These are phyloP conservation scores for Gallinago solitaria DNA, from an alignment of 2,797 vertebrate genomes.

Conservation along the genomic window DNA sequence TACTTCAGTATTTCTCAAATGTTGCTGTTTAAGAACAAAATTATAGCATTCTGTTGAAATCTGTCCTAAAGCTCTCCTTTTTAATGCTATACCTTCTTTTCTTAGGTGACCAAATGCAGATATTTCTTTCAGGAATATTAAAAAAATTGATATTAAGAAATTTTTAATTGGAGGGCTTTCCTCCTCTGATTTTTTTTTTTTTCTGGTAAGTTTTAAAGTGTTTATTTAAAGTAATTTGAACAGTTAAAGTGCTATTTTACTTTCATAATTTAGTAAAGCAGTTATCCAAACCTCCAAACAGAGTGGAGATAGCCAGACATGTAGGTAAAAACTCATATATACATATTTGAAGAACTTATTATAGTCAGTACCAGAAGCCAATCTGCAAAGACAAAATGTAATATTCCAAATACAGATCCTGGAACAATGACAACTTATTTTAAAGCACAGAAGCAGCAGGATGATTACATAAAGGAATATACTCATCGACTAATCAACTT, in stretches of 20 bases:
- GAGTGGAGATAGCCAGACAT: neutral
- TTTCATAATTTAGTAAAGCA: neutral
- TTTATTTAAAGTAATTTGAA: neutral
- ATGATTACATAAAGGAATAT: constrained; percentile 15
- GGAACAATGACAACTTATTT: constrained; percentile 17
- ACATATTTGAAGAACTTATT: neutral
- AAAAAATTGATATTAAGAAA: neutral
- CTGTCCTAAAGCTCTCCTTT: neutral
- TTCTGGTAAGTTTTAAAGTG: neutral
- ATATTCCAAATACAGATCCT: constrained; percentile 26
- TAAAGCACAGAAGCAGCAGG: neutral
- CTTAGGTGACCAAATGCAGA: neutral
- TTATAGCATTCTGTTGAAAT: neutral
- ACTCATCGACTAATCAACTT: neutral
- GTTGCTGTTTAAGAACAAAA: neutral
- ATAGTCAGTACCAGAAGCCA: neutral
- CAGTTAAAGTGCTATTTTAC: neutral
- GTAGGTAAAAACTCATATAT: neutral
- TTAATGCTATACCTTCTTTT: neutral
- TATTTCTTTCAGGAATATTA: neutral
- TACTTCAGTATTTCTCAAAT: neutral
- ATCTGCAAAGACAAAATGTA: constrained; percentile 12
- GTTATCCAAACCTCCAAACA: neutral
- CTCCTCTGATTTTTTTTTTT: neutral
- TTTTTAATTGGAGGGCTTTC: neutral